phyloP scores from a whole-genome alignment of 2,797 vertebrate species.

The Dicrostonyx torquatus region DNA sequence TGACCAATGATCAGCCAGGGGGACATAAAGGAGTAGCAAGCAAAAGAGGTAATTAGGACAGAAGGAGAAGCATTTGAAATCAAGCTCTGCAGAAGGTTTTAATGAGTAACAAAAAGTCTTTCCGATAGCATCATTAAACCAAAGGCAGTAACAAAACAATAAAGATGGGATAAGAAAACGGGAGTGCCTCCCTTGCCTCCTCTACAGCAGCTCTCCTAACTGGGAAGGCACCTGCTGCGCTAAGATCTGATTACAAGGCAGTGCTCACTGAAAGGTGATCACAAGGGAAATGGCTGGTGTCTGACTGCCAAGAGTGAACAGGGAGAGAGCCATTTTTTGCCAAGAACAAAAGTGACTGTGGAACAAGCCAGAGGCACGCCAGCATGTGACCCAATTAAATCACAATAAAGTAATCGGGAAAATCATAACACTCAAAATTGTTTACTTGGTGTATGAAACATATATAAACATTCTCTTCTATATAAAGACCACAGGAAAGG shows the following conservation, averaged over 20 bases:
- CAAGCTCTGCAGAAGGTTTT: slow-evolving; percentile 74
- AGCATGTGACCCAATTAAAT: slow-evolving; percentile 67
- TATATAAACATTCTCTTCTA: neutral
- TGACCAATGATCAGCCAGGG: slow-evolving; percentile 69
- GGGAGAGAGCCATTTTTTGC: slow-evolving; percentile 49
- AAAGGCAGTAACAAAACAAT: slow-evolving; percentile 73
- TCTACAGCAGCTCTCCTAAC: slow-evolving; percentile 50
- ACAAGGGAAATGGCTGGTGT: slow-evolving; percentile 29
- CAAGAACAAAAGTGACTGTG: slow-evolving; percentile 58
- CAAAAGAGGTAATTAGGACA: slow-evolving; percentile 82
- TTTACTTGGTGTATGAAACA: neutral
- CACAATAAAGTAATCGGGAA: slow-evolving; percentile 7
- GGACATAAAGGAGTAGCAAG: slow-evolving; percentile 74
- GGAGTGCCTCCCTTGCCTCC: slow-evolving; percentile 54
- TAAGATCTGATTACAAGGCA: slow-evolving; percentile 73
- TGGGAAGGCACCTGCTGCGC: slow-evolving; percentile 63
- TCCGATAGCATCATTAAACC: slow-evolving; percentile 78
- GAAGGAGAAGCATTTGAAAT: slow-evolving; percentile 76
- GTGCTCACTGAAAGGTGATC: slow-evolving; percentile 65
- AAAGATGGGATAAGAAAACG: slow-evolving; percentile 79
- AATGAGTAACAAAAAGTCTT: slow-evolving; percentile 78
- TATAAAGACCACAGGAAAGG: neutral
- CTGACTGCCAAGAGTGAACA: slow-evolving; percentile 34
- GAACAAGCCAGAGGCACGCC: slow-evolving; percentile 8
- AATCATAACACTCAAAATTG: slow-evolving; percentile 39